Evolutionary conservation across 2,113 vertebrate species (phyloP), one percentile per base, ranked within the genome.

Genomic region (Athene noctua): DNA sequence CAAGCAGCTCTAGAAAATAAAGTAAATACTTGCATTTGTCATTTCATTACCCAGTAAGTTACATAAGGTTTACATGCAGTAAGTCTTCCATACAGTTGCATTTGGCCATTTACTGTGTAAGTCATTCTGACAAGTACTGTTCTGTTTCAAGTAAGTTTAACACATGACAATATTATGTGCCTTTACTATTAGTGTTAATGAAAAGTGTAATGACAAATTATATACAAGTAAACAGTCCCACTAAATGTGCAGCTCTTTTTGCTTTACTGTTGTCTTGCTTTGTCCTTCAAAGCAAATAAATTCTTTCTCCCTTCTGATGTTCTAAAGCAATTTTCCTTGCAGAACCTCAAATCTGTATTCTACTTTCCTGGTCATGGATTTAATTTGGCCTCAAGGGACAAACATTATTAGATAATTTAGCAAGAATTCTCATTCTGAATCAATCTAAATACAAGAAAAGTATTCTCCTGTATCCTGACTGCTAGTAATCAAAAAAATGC

Each of bases 211-310:
- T 86, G 54, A 83, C 40, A 86, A 42, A 65, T 80, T 46, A 44
- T 30, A 59, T 59, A 42, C 30, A 80, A 61, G 36, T 77, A 77
- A 96, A 90, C 32, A 46, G 77, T 42, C 58, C 40, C 44, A 71
- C 65, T 87, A 51, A 46, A 81, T 27, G 4, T 38, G 21, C 16
- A 51, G 25, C 26, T 86, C 19, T 51, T 75, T 21, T 88, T 62
- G 23, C 55, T 70, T 79, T 70, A 59, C 29, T 88, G 42, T 18
- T 91, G 22, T 87, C 91, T 91, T 75, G n/a, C 16, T 97, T 80
- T 93, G 38, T 23, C 38, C 94, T 95, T 70, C 74, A 87, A 77
- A 88, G 42, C 15, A 86, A 93, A 74, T 80, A 78, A 90, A 80
- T 83, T 88, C 4, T 54, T 68, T 74, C 42, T 44, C 9, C 20